These are phyloP conservation scores for Harpalus rubripes DNA, from an alignment of 2,888 invertebrate genomes.

Conservation along the genomic window DNA sequence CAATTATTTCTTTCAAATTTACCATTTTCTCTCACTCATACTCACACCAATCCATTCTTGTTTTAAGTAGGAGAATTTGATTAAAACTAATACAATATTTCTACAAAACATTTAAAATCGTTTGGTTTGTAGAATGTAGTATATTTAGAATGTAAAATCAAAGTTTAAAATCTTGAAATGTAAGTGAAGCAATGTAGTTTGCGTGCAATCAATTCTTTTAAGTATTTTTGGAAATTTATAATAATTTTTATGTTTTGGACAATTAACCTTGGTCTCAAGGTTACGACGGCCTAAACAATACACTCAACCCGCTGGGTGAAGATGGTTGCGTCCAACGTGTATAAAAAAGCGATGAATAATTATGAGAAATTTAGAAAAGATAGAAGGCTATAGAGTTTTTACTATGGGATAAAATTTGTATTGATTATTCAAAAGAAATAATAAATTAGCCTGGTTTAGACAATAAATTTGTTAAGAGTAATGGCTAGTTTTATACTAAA, in stretches of 20 bases:
- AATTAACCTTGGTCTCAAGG: constrained; percentile 31
- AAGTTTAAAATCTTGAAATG: background rate
- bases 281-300: background rate
- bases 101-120: background rate
- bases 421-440: background rate
- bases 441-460: no score
- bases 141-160: constrained; percentile 29
- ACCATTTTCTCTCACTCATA: background rate
- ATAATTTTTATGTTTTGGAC: constrained; percentile 22
- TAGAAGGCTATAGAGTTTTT: background rate
- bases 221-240: constrained; percentile 42
- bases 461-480: no score
- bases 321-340: constrained; percentile 69
- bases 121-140: background rate
- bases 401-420: background rate
- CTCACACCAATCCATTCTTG: background rate
- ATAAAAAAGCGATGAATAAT: constrained; percentile 70
- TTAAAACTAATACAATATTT: background rate
- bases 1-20: background rate
- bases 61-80: background rate
- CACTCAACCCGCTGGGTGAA: constrained; percentile 60
- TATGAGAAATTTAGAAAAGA: background rate
- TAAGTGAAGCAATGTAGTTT: constrained; percentile 23
- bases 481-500: no score
- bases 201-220: constrained; percentile 40